Evolutionary conservation across 1,140 invertebrate genomes (phyloP), one percentile per base, ranked within the genome.

Genomic region (Drosophila rufa): DNA sequence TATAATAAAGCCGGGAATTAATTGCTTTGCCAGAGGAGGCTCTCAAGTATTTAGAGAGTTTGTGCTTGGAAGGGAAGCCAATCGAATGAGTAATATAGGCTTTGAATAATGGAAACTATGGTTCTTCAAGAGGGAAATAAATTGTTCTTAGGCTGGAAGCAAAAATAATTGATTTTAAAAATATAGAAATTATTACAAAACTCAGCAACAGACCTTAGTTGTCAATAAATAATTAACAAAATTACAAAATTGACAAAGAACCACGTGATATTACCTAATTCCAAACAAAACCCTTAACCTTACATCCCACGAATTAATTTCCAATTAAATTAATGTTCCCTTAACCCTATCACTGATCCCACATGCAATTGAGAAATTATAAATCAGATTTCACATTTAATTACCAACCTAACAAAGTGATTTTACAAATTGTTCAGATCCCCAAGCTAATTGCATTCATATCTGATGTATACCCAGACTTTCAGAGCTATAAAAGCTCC

Each of bases 401-500:
- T 48, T 27, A 40, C 17, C 9, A 12, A 50, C 11, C 17, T 48
- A 22, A 68, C 53, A 71, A 47, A 70, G 11, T 9, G 36, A 50
- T 70, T 70, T 40, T 27, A 71, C 69, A 70, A 73, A 46, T 67
- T 38, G 38, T 53, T 51, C 8, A 25, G 30, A 12, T 1, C 33
- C 0, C 27, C 19, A 8, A 12, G 12, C 15, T 53, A 66, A 69
- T 69, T 69, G n/a, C 47, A 11, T 0, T 0, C 1, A 15, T 58
- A 68, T 68, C 19, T 9, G 33, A 6, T 11, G 3, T 8, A 25
- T 9, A 0, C 12, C 5, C 9, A 1, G n/a, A 19, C 15, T 25
- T n/a, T 0, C 3, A 12, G 30, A 15, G 36, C 67, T 86, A 82
- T 86, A 86, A 46, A 86, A 83, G 15, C 25, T 9, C 17, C 27